Evolutionary conservation across 2,888 invertebrate species (phyloP).

Genomic region (Cheilosia impressa): DNA sequence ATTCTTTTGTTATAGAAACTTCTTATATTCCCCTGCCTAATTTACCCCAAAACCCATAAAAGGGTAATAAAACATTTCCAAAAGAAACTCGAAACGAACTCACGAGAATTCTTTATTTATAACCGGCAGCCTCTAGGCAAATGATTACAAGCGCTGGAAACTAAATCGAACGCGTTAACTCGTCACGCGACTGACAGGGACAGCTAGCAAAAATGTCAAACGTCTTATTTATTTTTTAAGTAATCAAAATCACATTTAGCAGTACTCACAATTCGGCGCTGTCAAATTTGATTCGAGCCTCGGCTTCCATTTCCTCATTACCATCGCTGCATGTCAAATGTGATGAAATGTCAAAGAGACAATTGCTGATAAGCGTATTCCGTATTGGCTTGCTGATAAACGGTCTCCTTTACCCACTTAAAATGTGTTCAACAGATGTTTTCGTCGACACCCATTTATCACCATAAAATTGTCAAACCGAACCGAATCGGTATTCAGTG

Average conservation of each 20-base stretch:
- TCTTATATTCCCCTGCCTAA: background rate
- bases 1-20: background rate
- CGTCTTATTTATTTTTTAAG: background rate
- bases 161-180: background rate
- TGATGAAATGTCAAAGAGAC: background rate
- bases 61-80: background rate
- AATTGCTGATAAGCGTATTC: background rate
- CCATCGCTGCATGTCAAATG: constrained; percentile 7
- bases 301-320: background rate
- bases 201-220: background rate
- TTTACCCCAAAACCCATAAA: background rate
- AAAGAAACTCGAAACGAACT: background rate
- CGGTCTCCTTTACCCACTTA: background rate
- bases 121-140: background rate
- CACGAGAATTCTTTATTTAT: background rate
- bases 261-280: background rate
- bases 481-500: background rate
- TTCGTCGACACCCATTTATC: constrained; percentile 6
- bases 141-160: background rate
- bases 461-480: constrained; percentile 5
- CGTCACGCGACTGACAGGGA: background rate
- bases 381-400: background rate
- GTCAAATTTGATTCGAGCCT: background rate
- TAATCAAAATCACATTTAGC: background rate
- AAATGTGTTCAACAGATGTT: constrained; percentile 20